Evolutionary conservation across 1,140 invertebrate genomes (phyloP), one percentile per base, ranked within the genome.

Genomic region (Drosophila bocki): DNA sequence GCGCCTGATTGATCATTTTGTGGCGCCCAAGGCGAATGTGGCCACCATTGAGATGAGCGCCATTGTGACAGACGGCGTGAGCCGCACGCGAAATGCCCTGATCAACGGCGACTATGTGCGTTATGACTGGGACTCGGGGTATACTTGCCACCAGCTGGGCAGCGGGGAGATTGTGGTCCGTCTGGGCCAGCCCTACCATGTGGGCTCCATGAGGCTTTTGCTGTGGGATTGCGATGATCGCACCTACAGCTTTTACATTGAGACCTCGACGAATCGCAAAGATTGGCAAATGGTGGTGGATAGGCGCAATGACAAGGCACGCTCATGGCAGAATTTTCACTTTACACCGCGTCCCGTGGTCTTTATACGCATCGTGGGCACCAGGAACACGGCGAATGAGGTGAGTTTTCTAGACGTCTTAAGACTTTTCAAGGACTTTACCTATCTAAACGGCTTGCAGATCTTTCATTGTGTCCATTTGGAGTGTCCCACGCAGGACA

Each of bases 181-280:
- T 94, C 94, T 99, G 67, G 97, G 98, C 19, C 99, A 99, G 93
- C 99, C 99, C 2, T 99, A 99, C 93, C 95, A 99, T 72, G 95
- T 99, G 58, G 95, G 96, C 51, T 98, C 97, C 8, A 96, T 99
- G 94, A 95, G 97, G 84, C 94, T 99, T 84, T 93, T 99, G 47
- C 94, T 99, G 56, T 99, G 99, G 99, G 99, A 99, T 94, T 99
- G 98, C 93, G 99, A 99, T 94, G 97, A 99, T 92, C 95, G 99
- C 42, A 96, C 96, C 76, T 99, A 99, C 93, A 98, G 97, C 70
- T 99, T 98, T 93, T 99, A 98, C 91, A 96, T 99, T 39, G 98
- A 99, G 94, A 98, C 98, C 4, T 99, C 98, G 15, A 95, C 95
- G n/a, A 98, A 99, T 94, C 95, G 96, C 86, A 96, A 96, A 93